phyloP scores from a whole-genome alignment of 2,888 invertebrate species.

The Cylindroiulus punctatus region DNA sequence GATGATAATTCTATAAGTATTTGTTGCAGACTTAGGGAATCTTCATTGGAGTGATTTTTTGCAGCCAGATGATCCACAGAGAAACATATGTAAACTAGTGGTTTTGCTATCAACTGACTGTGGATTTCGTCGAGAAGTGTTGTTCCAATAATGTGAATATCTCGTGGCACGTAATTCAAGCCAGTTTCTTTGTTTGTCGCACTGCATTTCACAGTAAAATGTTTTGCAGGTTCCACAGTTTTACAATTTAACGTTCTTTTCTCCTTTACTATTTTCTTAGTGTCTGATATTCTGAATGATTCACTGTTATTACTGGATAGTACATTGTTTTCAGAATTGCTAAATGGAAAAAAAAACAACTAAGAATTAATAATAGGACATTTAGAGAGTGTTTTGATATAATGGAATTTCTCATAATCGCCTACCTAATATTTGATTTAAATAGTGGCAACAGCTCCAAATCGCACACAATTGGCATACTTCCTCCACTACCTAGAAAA shows the following conservation, averaged over 20 bases:
- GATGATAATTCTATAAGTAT: constrained; percentile 1
- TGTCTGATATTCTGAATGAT: not conserved
- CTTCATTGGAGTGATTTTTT: not conserved
- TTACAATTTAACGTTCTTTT: not conserved
- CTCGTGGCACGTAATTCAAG: not conserved
- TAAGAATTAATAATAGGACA: not conserved
- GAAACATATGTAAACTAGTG: constrained; percentile 49
- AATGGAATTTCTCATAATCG: not conserved
- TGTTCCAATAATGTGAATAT: constrained; percentile 44
- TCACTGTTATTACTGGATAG: not conserved
- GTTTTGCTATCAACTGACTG: not conserved
- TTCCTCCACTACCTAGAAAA: not conserved
- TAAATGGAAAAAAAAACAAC: not conserved
- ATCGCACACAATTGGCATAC: constrained; percentile 1
- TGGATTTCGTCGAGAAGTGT: constrained; percentile 33
- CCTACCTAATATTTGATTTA: not conserved
- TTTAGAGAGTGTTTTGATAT: too few species aligned
- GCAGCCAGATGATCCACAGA: not conserved
- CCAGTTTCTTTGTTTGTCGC: not conserved
- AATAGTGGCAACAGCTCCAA: constrained; percentile 41
- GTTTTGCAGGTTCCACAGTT: not conserved
- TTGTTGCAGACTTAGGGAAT: not conserved
- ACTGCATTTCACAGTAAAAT: not conserved
- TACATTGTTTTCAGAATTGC: not conserved
- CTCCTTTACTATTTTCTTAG: not conserved